Conservation (phyloP, 2,888 invertebrate species). For the Phymatocera aterrima region DNA sequence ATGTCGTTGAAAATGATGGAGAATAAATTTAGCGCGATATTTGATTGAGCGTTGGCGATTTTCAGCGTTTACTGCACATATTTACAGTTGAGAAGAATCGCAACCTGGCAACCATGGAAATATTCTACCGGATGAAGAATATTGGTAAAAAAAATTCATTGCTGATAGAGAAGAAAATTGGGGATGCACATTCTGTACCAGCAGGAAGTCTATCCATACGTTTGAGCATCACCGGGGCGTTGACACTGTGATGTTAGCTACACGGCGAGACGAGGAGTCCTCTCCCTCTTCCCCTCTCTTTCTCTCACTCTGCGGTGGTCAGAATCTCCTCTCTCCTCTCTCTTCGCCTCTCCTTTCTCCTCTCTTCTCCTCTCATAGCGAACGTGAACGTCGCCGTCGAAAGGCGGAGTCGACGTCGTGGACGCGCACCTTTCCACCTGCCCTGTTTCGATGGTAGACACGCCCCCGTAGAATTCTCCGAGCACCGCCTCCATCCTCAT, state of each 20-base stretch:
- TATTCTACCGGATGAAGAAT: not conserved
- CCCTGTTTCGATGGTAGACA: slow-evolving; percentile 69
- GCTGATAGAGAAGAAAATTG: not conserved
- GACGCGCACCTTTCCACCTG: slow-evolving; percentile 73
- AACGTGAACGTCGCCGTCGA: slow-evolving; percentile 54
- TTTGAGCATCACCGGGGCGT: slow-evolving; percentile 37
- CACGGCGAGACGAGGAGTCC: not conserved
- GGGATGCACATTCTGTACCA: not conserved
- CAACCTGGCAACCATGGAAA: not conserved
- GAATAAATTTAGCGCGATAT: not conserved
- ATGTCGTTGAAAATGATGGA: not conserved
- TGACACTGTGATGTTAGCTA: slow-evolving; percentile 27
- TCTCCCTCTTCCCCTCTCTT: slow-evolving; percentile 4
- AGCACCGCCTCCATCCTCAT: slow-evolving; percentile 67
- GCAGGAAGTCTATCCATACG: slow-evolving; percentile 12
- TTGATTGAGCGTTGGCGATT: not conserved
- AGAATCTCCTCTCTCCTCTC: slow-evolving; percentile 3
- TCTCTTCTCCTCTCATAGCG: slow-evolving; percentile 51
- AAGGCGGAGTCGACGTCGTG: slow-evolving; percentile 52
- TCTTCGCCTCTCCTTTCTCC: slow-evolving; percentile 26
- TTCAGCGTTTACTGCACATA: slow-evolving; percentile 11
- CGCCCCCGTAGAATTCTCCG: slow-evolving; percentile 69
- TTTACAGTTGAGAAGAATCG: slow-evolving; percentile 10
- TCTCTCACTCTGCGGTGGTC: not conserved
- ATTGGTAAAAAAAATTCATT: not conserved